Evolutionary conservation across 2,797 vertebrate genomes (phyloP).

Genomic region (Champsocephalus gunnari): DNA sequence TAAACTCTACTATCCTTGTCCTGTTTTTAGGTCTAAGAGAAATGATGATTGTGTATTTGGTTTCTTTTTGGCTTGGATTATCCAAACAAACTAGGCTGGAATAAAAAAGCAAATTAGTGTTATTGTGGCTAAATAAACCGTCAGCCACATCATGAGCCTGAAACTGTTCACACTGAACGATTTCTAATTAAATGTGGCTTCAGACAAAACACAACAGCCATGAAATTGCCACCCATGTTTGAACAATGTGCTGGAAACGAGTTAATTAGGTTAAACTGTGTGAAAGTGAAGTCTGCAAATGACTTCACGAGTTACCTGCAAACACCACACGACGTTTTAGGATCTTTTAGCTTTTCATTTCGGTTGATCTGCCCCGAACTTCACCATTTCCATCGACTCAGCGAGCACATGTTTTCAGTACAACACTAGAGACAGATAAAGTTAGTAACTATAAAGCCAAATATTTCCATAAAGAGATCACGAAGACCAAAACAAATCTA

Average conservation of each 20-base stretch:
- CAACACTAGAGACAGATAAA: too few species aligned
- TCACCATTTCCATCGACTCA: too few species aligned
- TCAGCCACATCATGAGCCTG: slow-evolving; percentile 34
- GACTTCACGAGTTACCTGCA: too few species aligned
- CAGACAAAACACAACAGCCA: slow-evolving; percentile 41
- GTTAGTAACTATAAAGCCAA: neutral
- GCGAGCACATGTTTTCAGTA: too few species aligned
- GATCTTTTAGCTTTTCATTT: too few species aligned
- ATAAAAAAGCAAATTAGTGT: slow-evolving; percentile 4
- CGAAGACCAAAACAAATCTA: neutral
- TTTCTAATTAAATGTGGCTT: slow-evolving; percentile 64
- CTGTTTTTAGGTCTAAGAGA: neutral
- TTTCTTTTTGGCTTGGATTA: neutral
- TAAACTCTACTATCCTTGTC: slow-evolving; percentile 15
- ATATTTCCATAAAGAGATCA: neutral
- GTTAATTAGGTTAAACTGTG: slow-evolving; percentile 7
- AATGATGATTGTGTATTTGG: neutral
- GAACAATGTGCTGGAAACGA: slow-evolving; percentile 16
- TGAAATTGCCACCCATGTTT: slow-evolving; percentile 50
- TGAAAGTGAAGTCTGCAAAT: slow-evolving; percentile 4
- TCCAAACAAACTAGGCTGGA: neutral
- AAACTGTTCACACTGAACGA: slow-evolving; percentile 54
- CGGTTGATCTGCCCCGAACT: too few species aligned
- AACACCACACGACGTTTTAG: too few species aligned
- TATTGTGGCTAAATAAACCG: slow-evolving; percentile 6